Percentiles rank a stretch among this genome's conserved stretches.
Conservation (phyloP, 2,888 invertebrate species). For the Drosophila nigricruria region DNA sequence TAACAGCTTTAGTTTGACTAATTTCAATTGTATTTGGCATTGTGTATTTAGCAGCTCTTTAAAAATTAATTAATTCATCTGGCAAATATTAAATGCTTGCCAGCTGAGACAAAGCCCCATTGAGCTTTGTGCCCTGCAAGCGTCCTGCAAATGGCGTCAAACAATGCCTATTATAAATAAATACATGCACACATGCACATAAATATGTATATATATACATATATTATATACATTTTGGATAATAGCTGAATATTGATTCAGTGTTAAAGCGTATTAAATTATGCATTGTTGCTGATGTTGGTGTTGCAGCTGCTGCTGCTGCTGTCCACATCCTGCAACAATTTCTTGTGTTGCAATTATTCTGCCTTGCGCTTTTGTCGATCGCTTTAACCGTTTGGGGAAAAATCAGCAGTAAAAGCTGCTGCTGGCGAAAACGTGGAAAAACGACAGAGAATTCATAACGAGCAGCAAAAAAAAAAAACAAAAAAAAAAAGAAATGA, state of each 20-base stretch:
- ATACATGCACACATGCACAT: background rate
- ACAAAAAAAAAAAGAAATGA: background rate
- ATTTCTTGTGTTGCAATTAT: constrained; percentile 47
- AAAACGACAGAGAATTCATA: constrained; percentile 39
- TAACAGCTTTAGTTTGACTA: background rate
- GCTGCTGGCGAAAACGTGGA: constrained; percentile 12
- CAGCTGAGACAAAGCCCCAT: constrained; percentile 22
- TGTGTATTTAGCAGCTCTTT: constrained; percentile 18
- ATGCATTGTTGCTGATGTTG: background rate
- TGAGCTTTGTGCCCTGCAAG: constrained; percentile 10
- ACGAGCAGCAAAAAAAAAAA: constrained; percentile 33
- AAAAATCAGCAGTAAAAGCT: constrained; percentile 24
- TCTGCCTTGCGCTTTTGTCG: constrained; percentile 42
- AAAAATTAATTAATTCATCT: constrained; percentile 34
- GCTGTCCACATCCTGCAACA: background rate
- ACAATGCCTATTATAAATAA: constrained; percentile 23
- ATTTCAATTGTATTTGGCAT: background rate
- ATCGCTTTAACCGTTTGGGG: constrained; percentile 38
- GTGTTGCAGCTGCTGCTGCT: background rate
- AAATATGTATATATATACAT: background rate
- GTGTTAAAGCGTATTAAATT: constrained; percentile 13
- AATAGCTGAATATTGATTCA: constrained; percentile 10
- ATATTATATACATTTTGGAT: constrained; percentile 4
- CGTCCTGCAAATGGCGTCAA: constrained; percentile 15
- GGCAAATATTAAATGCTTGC: constrained; percentile 28